A percentile compares a stretch with the other conserved stretches of the same genome.
Conservation (phyloP, 2,797 vertebrate species). For the Euthynnus affinis region DNA sequence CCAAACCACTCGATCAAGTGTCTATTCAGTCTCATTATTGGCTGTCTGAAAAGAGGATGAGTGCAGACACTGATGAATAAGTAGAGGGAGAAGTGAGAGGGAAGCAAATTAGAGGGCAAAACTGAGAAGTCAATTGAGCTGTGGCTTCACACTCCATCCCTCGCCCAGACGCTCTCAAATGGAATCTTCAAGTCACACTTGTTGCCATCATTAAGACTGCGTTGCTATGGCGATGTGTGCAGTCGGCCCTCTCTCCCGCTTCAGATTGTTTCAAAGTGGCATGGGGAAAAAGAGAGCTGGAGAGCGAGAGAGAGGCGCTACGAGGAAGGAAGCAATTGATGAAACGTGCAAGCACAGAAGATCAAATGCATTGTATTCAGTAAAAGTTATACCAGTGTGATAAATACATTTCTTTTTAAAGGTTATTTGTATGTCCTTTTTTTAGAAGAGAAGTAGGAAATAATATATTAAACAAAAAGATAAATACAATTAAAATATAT, state of each 20-base stretch:
- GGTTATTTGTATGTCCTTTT: not conserved
- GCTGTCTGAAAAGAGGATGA: conserved; percentile 58
- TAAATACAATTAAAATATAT: no score
- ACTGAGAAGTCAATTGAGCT: conserved; percentile 80
- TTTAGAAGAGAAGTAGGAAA: not conserved
- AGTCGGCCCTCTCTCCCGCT: conserved; percentile 69
- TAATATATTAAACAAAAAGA: no score
- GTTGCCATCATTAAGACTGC: conserved; percentile 82
- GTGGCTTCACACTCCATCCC: conserved; percentile 77
- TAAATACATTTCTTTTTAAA: not conserved
- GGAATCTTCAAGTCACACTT: conserved; percentile 81
- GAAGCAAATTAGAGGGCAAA: conserved; percentile 80
- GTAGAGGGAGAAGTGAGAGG: conserved; percentile 64
- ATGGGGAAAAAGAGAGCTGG: conserved; percentile 3
- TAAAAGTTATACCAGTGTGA: conserved; percentile 3
- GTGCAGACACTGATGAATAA: conserved; percentile 69
- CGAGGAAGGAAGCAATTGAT: conserved; percentile 34
- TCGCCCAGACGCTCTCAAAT: conserved; percentile 74
- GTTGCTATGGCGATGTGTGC: conserved; percentile 81
- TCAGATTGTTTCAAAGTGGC: conserved; percentile 76
- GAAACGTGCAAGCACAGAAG: conserved; percentile 6
- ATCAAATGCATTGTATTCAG: conserved; percentile 5
- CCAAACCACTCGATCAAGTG: conserved; percentile 71
- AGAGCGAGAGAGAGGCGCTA: conserved; percentile 35
- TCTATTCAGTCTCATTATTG: conserved; percentile 74